Percentiles rank a stretch among this genome's conserved stretches.
Conservation (phyloP, 2,888 invertebrate genomes). For the Eumacrocentrus americanus region DNA sequence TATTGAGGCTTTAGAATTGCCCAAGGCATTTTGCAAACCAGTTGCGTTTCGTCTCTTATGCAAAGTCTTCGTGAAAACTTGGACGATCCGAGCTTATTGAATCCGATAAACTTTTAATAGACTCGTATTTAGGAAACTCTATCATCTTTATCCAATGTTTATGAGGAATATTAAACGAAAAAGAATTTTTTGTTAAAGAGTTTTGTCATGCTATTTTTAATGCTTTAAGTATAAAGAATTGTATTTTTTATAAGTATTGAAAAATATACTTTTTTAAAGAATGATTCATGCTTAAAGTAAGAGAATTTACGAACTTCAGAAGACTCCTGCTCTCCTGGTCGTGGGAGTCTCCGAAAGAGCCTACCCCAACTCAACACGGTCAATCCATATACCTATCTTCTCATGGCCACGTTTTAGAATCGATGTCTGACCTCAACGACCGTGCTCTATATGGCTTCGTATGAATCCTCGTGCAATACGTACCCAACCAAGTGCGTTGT, state of each 20-base stretch:
- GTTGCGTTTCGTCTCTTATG: background rate
- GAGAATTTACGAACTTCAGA: conserved; percentile 5
- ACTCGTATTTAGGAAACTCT: no score
- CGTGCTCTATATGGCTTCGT: background rate
- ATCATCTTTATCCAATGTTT: no score
- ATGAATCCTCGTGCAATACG: no score
- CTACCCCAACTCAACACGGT: conserved; percentile 44
- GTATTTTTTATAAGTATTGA: background rate
- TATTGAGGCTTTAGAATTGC: background rate
- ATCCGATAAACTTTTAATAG: no score
- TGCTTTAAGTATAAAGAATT: no score
- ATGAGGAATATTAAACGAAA: no score
- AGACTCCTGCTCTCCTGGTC: conserved; percentile 43
- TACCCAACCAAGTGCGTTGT: background rate
- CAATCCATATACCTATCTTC: conserved; percentile 28
- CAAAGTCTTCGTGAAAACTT: background rate
- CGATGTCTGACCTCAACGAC: conserved; percentile 27
- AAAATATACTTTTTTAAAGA: background rate
- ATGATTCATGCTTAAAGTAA: background rate
- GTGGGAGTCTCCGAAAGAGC: conserved; percentile 48
- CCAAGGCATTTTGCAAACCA: background rate
- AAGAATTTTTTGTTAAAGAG: no score
- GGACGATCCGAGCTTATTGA: no score
- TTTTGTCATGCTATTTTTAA: no score
- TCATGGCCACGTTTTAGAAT: conserved; percentile 22